Base-by-base conservation (phyloP, 2,113 vertebrate species). In the Toxotes chatareus region DNA sequence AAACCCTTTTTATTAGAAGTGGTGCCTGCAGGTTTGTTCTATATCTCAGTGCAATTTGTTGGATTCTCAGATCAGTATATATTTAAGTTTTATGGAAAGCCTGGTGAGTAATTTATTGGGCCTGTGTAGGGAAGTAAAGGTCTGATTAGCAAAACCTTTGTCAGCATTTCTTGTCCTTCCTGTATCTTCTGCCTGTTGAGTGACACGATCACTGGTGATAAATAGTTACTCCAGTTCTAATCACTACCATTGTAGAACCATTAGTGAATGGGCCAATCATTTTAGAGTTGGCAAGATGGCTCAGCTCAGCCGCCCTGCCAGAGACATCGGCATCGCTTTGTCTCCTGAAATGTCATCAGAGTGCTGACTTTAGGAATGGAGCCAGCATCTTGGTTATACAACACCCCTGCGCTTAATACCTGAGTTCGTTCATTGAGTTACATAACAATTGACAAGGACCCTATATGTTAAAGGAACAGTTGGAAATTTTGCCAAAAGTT, bases 221-320 rank as follows among this genome's bases (percentile, higher is more conserved):
- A 89, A 92, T 91, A 72, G 86, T 81, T 72, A 68, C 71, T 88
- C 79, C 17, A 13, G 69, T 75, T 63, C 76, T 89, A 87, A 91
- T 92, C 86, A 80, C 85, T 69, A 69, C 83, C 76, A 83, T 89
- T 55, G 47, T 56, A 60, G 76, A 69, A 59, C 84, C 80, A 87
- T 91, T 91, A 92, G 75, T 70, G 89, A 85, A 90, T 63, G 70
- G 77, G 68, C 63, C 64, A 16, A 82, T 88, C 82, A 57, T 89
- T 86, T 87, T 62, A 70, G 79, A 65, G 59, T 78, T 91, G 88
- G 85, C 87, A 83, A 46, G 80, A 75, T 76, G 23, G 63, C 84
- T 82, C 82, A 19, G 79, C 69, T 77, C 47, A 3, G 49, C 73
- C 4, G 63, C 49, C 79, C 70, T 79, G 87, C 85, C 89, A 92